Base-by-base conservation (phyloP, 2,888 invertebrate species). In the Encarsia formosa region DNA sequence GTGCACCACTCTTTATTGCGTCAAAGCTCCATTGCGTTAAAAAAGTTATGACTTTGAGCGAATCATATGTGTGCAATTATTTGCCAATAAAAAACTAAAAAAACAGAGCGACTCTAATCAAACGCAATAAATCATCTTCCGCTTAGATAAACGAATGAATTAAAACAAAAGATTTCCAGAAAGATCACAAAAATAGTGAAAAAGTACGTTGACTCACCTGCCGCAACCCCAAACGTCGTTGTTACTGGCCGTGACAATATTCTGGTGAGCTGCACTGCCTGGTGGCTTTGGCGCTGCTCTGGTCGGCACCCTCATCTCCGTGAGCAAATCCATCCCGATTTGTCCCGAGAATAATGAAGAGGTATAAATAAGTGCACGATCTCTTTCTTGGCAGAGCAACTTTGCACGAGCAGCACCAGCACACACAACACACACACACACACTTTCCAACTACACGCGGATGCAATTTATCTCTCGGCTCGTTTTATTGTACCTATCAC, bases 261-360 rank as follows among this genome's bases (percentile, higher is more conserved):
- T 16, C 20, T 29, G 40, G 22, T 32, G 39, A 8, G 5, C 15
- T 16, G 11, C 22, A 20, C 22, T 34, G 23, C 16, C 18, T 6
- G 82, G 81, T 20, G 80, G 78, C 45, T 76, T 68, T 15, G 83
- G 83, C 5, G 83, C 83, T 39, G 79, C 77, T 62, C 82, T 75
- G n/a, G 77, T 72, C 19, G 83, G 82, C 58, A 81, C 78, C 65
- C 81, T 81, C 81, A 82, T 81, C 61, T 79, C 82, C 81, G 71
- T 49, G 60, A 69, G 47, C 53, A 62, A 57, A 56, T 56, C 56
- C 59, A 53, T 57, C 19, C 6, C 34, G 13, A 34, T 8, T 9
- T 9, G 29, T 8, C 13, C 29, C 29, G 29, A 9, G 29, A 13
- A 29, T 13, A 9, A 29, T 29, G n/a, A n/a, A n/a, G n/a, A n/a